Evolutionary conservation across 1,140 invertebrate genomes (phyloP).

Genomic region (Drosophila asahinai): DNA sequence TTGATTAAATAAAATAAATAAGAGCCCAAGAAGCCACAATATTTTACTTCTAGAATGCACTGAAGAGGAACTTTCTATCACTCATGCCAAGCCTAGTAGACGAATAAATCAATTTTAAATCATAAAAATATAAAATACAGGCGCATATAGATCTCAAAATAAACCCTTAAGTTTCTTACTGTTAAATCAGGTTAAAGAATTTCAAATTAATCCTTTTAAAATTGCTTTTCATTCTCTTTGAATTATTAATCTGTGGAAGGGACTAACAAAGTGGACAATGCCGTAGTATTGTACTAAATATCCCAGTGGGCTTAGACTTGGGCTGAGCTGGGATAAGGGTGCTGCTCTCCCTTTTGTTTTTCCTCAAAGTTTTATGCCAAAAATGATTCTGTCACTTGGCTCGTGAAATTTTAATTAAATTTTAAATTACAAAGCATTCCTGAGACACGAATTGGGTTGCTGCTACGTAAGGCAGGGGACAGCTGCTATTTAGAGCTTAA

Average conservation of each 20-base stretch:
- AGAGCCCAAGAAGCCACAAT: too few relatives aligned
- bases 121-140: not conserved
- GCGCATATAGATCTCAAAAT: not conserved
- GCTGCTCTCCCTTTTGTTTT: constrained; percentile 23
- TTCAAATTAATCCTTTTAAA: constrained; percentile 35
- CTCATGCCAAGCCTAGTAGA: too few relatives aligned
- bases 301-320: constrained; percentile 25
- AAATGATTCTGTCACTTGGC: constrained; percentile 34
- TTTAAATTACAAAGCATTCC: constrained; percentile 25
- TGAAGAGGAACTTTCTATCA: too few relatives aligned
- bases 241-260: constrained; percentile 31
- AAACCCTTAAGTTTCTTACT: not conserved
- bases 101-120: constrained; percentile 4
- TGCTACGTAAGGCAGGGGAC: too few relatives aligned
- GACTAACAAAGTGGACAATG: constrained; percentile 37
- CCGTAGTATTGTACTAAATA: constrained; percentile 18
- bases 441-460: constrained; percentile 10
- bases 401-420: constrained; percentile 54
- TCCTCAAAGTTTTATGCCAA: constrained; percentile 4
- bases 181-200: too few relatives aligned
- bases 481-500: constrained; percentile 21
- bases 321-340: constrained; percentile 16
- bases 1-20: too few relatives aligned
- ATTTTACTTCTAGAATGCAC: too few relatives aligned
- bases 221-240: constrained; percentile 24